These are phyloP conservation scores for Polydesmus complanatus DNA, from an alignment of 2,888 invertebrate genomes.

Conservation along the genomic window DNA sequence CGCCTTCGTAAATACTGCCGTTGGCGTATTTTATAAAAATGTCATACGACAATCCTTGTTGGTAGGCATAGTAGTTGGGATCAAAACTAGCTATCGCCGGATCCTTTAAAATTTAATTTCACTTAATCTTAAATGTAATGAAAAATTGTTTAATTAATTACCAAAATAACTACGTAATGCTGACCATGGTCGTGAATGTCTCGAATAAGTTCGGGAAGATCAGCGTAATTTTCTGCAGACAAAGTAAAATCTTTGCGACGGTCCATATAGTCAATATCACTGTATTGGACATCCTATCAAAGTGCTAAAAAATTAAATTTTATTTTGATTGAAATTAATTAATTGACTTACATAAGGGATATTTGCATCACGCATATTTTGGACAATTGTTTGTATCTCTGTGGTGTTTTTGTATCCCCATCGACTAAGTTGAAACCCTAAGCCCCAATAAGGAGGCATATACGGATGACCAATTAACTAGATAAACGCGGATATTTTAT, in stretches of 20 bases:
- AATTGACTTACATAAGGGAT: constrained; percentile 30
- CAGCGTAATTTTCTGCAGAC: constrained; percentile 19
- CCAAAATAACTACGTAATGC: constrained; percentile 12
- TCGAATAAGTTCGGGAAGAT: constrained; percentile 20
- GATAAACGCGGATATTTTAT: background rate
- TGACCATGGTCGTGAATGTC: constrained; percentile 20
- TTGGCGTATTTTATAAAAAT: constrained; percentile 11
- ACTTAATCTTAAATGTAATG: no score
- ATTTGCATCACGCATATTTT: constrained; percentile 26
- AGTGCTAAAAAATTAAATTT: background rate
- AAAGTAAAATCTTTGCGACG: constrained; percentile 30
- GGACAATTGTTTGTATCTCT: constrained; percentile 24
- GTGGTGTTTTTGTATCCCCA: constrained; percentile 26
- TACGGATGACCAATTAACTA: constrained; percentile 55
- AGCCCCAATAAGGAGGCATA: constrained; percentile 75
- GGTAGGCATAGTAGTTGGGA: background rate
- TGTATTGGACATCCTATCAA: constrained; percentile 28
- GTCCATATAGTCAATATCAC: constrained; percentile 33
- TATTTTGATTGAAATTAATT: no score
- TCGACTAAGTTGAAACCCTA: constrained; percentile 77
- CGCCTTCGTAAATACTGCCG: constrained; percentile 6
- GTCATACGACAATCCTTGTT: constrained; percentile 5
- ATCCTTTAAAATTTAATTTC: constrained; percentile 7
- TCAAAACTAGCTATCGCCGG: constrained; percentile 1
- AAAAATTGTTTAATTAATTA: no score